These are phyloP conservation scores for Mimachlamys varia DNA, from an alignment of 2,888 invertebrate species.

Conservation along the genomic window DNA sequence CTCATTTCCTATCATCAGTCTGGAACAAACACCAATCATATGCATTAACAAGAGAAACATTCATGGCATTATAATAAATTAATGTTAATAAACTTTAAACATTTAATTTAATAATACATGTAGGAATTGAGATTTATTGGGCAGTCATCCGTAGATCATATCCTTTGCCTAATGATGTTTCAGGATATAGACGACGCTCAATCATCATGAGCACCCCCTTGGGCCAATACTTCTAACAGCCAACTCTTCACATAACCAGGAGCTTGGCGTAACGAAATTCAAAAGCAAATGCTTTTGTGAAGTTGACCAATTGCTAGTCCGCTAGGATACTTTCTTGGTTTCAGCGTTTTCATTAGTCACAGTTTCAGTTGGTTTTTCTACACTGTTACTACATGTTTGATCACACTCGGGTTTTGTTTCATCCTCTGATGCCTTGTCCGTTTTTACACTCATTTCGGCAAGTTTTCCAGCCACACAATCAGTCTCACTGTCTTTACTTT, in stretches of 20 bases:
- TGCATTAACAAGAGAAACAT: not conserved
- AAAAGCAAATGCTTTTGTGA: not conserved
- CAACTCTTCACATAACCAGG: not conserved
- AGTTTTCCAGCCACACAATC: constrained; percentile 54
- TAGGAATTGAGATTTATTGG: not conserved
- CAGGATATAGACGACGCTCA: not conserved
- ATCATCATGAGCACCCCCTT: not conserved
- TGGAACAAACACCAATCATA: not conserved
- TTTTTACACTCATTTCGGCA: constrained; percentile 55
- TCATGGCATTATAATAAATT: not conserved
- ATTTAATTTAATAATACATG: not conserved
- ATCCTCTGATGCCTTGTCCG: constrained; percentile 37
- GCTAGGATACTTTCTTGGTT: constrained; percentile 29
- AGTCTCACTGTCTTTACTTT: constrained; percentile 48
- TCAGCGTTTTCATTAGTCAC: constrained; percentile 36
- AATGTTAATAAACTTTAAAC: not conserved
- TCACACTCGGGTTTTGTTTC: constrained; percentile 36
- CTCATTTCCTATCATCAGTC: not conserved
- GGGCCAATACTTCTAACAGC: not conserved
- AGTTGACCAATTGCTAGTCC: not conserved
- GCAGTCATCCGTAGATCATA: not conserved
- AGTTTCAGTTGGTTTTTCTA: constrained; percentile 37
- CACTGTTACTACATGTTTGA: not conserved
- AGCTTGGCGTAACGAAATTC: not conserved
- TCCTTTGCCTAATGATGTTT: not conserved